These are phyloP conservation scores for Chlorospingus semifuscus DNA, from an alignment of 2,797 vertebrate genomes.

Conservation along the genomic window DNA sequence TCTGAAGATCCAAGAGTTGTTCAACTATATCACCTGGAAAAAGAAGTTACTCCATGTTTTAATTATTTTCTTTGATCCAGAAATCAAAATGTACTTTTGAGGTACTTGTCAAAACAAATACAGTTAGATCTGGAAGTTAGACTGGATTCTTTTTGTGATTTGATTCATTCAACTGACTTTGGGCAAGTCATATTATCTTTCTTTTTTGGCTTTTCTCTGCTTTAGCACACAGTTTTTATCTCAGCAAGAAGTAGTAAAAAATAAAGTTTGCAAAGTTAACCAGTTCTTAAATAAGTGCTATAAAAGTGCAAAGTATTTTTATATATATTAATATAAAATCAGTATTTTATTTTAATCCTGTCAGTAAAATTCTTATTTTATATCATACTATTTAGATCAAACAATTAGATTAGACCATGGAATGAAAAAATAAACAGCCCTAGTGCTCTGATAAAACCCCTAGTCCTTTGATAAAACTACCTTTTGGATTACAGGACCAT, in stretches of 20 bases:
- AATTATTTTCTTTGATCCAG: not conserved
- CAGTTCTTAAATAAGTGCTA: conserved; percentile 37
- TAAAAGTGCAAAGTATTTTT: conserved; percentile 60
- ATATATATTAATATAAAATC: not conserved
- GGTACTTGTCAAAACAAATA: not conserved
- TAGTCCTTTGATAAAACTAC: not conserved
- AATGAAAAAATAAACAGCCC: not conserved
- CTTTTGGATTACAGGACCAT: not conserved
- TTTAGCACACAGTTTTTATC: not conserved
- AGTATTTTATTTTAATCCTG: not conserved
- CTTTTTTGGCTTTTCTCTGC: not conserved
- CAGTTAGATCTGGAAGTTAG: not conserved
- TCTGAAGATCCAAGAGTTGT: conserved; percentile 1
- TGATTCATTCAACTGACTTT: conserved; percentile 24
- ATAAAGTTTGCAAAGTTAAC: not conserved
- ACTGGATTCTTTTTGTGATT: not conserved
- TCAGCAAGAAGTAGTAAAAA: not conserved
- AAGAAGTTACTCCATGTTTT: not conserved
- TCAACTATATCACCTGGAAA: not conserved
- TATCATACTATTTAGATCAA: not conserved
- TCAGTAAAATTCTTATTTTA: not conserved
- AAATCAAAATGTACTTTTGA: not conserved
- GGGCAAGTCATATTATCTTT: conserved; percentile 1
- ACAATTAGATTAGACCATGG: not conserved
- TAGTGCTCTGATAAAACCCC: not conserved